A percentile compares a stretch with the other conserved stretches of the same genome.
phyloP scores from a whole-genome alignment of 2,113 vertebrate species.

The Uria aalge region DNA sequence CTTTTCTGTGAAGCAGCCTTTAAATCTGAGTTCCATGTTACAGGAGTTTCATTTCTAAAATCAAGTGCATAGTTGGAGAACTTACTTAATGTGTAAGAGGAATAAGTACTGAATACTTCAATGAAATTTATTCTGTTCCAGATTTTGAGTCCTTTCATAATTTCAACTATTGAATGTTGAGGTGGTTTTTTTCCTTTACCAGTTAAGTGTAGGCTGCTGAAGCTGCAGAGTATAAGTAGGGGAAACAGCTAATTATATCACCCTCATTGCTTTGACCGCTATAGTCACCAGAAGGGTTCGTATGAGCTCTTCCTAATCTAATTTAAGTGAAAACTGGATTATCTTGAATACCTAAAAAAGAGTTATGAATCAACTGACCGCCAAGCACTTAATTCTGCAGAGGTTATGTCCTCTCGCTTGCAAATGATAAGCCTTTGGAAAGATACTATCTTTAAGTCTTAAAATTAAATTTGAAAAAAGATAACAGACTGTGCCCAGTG shows the following conservation, averaged over 20 bases:
- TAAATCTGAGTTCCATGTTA: neutral
- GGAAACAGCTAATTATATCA: neutral
- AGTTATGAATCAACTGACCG: neutral
- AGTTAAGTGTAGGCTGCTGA: neutral
- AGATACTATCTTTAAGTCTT: neutral
- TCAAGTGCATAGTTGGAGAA: neutral
- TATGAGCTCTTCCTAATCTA: neutral
- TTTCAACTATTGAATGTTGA: neutral
- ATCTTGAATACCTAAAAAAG: neutral
- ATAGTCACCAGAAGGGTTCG: neutral
- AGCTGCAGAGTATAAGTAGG: neutral
- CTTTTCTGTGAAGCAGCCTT: neutral
- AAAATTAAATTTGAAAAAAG: neutral
- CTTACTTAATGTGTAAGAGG: neutral
- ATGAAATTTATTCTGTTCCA: neutral
- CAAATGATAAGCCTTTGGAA: neutral
- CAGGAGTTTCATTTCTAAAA: neutral
- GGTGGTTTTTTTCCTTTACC: neutral
- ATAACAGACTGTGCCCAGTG: neutral
- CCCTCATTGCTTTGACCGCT: neutral
- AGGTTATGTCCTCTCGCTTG: neutral
- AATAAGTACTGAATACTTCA: neutral
- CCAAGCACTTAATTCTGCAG: neutral
- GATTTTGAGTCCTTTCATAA: neutral
- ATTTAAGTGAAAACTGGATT: neutral